Evolutionary conservation across 2,888 invertebrate genomes (phyloP).

Genomic region (Schizaphis graminum): DNA sequence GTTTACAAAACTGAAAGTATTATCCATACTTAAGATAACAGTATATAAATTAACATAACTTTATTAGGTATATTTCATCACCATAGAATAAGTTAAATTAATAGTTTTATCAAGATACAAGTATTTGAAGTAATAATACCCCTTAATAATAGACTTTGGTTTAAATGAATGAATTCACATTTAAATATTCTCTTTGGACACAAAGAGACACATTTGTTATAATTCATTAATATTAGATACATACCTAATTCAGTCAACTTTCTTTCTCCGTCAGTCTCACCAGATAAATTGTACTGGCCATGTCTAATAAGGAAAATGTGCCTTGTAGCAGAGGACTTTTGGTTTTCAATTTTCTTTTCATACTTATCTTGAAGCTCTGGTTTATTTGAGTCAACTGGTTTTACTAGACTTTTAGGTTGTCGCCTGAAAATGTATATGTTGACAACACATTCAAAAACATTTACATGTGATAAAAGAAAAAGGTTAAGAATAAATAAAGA

Average conservation of each 20-base stretch:
- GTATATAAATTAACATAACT: not conserved
- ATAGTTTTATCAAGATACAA: not conserved
- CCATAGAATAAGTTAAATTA: not conserved
- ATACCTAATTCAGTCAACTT: conserved; percentile 85
- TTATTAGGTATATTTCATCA: not conserved
- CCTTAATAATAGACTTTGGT: not conserved
- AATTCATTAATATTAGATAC: conserved; percentile 39
- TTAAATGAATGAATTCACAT: not conserved
- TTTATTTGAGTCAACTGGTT: conserved; percentile 74
- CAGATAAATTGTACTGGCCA: conserved; percentile 90
- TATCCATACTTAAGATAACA: not conserved
- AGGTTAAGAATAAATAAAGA: conserved; percentile 58
- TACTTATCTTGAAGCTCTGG: conserved; percentile 77
- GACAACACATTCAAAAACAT: conserved; percentile 52
- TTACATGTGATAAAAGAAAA: not conserved
- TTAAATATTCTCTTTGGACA: not conserved
- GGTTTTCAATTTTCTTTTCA: conserved; percentile 78
- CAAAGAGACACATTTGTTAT: not conserved
- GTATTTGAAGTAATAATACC: too few species aligned
- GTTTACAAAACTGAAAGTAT: not conserved
- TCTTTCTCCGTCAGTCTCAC: conserved; percentile 80
- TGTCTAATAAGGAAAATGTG: conserved; percentile 93
- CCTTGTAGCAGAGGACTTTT: conserved; percentile 77
- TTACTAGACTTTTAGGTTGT: conserved; percentile 80
- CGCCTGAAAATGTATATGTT: conserved; percentile 74